A percentile compares a stretch with the other conserved stretches of the same genome.
Conservation (phyloP, 2,797 vertebrate species). For the Acrossocheilus wenchowensis region DNA sequence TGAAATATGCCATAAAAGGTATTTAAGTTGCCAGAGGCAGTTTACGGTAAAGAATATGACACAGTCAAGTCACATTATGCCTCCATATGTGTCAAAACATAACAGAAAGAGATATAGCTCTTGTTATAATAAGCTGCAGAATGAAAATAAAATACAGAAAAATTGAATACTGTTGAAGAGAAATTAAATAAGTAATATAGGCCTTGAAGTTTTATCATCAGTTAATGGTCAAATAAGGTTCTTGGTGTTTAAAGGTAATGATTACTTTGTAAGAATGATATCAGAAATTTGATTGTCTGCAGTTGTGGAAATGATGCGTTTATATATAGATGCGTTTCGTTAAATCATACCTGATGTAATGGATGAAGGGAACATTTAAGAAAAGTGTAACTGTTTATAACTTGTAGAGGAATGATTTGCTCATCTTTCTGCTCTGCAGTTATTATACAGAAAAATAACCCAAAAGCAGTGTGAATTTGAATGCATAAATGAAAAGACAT, state of each 20-base stretch:
- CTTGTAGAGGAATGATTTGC: not conserved
- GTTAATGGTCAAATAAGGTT: not conserved
- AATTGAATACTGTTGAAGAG: not conserved
- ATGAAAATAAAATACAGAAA: not conserved
- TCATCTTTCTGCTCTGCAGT: not conserved
- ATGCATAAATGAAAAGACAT: not conserved
- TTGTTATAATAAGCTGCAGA: not conserved
- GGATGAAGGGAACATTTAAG: not conserved
- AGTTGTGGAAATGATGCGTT: not conserved
- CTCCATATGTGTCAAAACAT: not conserved
- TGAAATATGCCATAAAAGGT: not conserved
- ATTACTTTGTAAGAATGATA: not conserved
- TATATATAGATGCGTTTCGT: not conserved
- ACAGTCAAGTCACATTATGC: not conserved
- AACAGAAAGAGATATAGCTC: not conserved
- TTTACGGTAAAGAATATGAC: not conserved
- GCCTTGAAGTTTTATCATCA: not conserved
- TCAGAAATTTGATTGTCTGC: not conserved
- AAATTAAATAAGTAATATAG: not conserved
- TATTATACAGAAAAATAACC: not conserved
- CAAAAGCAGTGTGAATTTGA: not conserved
- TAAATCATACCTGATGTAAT: not conserved
- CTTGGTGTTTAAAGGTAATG: not conserved
- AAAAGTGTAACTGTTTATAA: not conserved
- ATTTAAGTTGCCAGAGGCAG: not conserved